phyloP scores from a whole-genome alignment of 2,888 invertebrate genomes.

The Xestia c-nigrum region DNA sequence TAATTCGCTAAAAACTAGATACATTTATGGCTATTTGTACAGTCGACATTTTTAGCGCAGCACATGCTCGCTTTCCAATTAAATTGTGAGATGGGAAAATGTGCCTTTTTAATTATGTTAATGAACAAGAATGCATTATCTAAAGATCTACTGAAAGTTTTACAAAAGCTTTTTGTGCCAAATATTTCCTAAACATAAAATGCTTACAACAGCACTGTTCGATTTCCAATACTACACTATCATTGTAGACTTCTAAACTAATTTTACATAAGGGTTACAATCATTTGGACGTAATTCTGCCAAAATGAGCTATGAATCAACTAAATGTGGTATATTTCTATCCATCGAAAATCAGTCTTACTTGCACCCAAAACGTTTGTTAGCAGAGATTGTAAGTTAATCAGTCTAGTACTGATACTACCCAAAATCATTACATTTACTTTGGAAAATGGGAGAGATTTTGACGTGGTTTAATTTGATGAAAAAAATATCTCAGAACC shows the following conservation, averaged over 20 bases:
- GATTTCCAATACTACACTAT: not conserved
- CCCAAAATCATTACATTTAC: no score
- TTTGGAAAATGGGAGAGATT: no score
- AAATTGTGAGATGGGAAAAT: conserved; percentile 18
- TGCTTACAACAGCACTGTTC: not conserved
- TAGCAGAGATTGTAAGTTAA: no score
- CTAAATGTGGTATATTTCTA: no score
- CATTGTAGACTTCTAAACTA: not conserved
- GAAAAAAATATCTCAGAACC: not conserved
- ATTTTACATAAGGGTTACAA: no score
- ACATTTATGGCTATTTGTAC: not conserved
- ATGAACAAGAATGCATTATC: not conserved
- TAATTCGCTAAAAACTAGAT: conserved; percentile 9
- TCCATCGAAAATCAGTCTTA: no score
- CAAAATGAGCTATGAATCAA: no score
- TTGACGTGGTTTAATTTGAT: not conserved
- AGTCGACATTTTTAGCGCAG: conserved; percentile 19
- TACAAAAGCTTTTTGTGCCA: not conserved
- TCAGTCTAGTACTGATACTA: no score
- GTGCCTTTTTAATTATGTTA: conserved; percentile 1
- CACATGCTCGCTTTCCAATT: not conserved
- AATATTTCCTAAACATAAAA: not conserved
- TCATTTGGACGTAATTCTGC: no score
- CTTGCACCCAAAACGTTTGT: no score
- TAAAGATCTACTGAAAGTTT: not conserved